Evolutionary conservation across 2,113 vertebrate species (phyloP).

Genomic region (Poicephalus meyeri): DNA sequence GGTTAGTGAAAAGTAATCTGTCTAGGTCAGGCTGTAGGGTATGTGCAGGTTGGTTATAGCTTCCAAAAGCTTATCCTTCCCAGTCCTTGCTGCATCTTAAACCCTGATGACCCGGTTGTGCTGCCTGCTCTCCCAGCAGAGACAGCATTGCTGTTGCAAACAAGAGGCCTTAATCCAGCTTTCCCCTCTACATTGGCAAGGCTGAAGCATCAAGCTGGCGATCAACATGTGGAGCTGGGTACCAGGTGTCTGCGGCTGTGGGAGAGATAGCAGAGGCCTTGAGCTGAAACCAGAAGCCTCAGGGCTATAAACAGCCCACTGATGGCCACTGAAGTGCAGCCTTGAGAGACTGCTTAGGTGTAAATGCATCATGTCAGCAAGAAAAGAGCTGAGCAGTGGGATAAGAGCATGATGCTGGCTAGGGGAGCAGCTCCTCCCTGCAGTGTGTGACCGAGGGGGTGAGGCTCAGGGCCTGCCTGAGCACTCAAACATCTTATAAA

Average conservation of each 20-base stretch:
- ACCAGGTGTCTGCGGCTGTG: background rate
- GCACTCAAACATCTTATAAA: background rate
- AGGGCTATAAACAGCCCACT: background rate
- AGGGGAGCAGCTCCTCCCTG: background rate
- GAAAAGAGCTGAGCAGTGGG: background rate
- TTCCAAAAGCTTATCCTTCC: background rate
- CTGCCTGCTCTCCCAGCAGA: background rate
- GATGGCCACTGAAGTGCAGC: background rate
- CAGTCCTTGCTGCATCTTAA: background rate
- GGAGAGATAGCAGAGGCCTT: background rate
- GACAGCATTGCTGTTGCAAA: no score
- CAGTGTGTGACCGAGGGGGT: background rate
- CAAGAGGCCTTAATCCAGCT: background rate
- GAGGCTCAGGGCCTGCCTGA: background rate
- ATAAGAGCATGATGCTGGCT: background rate
- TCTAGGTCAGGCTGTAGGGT: background rate
- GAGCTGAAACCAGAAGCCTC: background rate
- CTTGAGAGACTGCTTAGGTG: background rate
- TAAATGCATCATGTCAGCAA: background rate
- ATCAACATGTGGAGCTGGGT: rapidly evolving
- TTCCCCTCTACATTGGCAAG: background rate
- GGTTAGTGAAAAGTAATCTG: constrained; percentile 11
- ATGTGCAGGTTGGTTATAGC: background rate
- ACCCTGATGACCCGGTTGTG: background rate
- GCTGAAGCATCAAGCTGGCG: background rate